Conservation (phyloP, 2,797 vertebrate genomes). For the Phoeniculus purpureus region DNA sequence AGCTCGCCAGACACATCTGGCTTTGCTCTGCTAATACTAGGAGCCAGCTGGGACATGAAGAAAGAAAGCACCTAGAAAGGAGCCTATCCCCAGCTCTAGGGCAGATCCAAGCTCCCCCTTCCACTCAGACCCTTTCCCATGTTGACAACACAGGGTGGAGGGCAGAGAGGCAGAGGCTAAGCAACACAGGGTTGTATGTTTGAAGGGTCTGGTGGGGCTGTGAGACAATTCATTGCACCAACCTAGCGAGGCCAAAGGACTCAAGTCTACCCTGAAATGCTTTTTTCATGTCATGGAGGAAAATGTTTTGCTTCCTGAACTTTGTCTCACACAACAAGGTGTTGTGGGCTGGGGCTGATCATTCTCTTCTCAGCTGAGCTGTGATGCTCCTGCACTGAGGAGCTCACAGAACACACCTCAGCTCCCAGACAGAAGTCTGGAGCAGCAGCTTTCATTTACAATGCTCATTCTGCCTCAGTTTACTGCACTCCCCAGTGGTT, state of each 20-base stretch:
- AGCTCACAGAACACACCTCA: background rate
- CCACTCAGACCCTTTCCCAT: background rate
- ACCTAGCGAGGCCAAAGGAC: too few relatives aligned
- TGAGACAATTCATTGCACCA: rapidly evolving
- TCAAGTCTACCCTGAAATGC: background rate
- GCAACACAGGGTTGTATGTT: background rate
- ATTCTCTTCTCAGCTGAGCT: too few relatives aligned
- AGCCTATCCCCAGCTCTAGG: background rate
- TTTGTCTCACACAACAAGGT: background rate
- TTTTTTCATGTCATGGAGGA: background rate
- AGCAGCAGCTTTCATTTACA: background rate
- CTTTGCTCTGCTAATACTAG: background rate
- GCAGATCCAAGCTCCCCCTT: background rate
- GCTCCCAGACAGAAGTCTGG: background rate
- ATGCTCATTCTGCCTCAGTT: background rate
- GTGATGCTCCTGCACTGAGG: background rate
- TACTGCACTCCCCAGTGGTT: background rate
- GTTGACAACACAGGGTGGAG: rapidly evolving
- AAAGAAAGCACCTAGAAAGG: background rate
- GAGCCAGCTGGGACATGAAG: background rate
- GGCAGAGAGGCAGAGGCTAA: background rate
- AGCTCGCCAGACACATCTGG: background rate
- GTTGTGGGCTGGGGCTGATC: background rate
- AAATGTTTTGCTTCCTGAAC: background rate
- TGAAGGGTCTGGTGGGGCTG: rapidly evolving